These are phyloP conservation scores for Brienomyrus longianalis DNA, from an alignment of 2,113 vertebrate species.

Conservation along the genomic window DNA sequence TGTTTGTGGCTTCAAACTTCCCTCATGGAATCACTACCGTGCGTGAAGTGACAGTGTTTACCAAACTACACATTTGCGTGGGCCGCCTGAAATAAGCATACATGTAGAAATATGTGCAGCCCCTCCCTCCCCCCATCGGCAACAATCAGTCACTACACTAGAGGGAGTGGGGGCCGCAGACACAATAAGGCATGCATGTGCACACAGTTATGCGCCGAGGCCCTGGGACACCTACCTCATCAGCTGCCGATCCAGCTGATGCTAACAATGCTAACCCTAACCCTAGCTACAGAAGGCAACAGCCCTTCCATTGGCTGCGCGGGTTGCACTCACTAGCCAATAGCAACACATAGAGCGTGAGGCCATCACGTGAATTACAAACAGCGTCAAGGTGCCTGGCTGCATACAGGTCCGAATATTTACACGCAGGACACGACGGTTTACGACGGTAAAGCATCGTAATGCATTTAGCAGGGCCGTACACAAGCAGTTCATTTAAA, in stretches of 20 bases:
- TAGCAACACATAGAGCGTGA: background rate
- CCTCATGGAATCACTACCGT: background rate
- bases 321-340: background rate
- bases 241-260: background rate
- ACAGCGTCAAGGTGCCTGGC: background rate
- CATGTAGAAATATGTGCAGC: background rate
- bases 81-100: background rate
- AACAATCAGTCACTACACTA: background rate
- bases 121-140: background rate
- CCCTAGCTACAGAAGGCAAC: background rate
- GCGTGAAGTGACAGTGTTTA: background rate
- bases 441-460: background rate
- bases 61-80: background rate
- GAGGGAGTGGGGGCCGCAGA: background rate
- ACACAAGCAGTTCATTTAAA: background rate
- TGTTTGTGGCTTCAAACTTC: background rate
- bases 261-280: background rate
- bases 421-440: background rate
- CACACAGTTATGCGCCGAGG: background rate
- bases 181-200: background rate
- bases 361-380: background rate
- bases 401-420: background rate
- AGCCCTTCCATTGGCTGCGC: background rate
- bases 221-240: background rate
- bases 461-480: background rate